phyloP scores from a whole-genome alignment of 2,113 vertebrate genomes.

The Petromus typicus region DNA sequence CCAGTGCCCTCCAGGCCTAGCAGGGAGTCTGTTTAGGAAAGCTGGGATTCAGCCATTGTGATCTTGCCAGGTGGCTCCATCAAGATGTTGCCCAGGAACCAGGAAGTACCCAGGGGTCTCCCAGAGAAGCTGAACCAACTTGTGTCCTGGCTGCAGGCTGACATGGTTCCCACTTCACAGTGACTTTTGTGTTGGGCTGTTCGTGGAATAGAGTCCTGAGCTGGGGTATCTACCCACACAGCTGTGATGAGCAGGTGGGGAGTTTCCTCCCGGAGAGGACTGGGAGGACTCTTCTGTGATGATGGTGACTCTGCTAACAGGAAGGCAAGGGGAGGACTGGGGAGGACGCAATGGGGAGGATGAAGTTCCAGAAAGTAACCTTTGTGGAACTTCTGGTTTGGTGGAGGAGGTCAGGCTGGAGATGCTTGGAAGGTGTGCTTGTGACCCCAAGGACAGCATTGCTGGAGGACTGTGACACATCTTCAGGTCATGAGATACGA shows the following conservation, averaged over 20 bases:
- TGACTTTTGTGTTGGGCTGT: neutral
- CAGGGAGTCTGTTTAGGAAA: neutral
- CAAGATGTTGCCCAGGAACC: neutral
- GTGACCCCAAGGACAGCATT: slow-evolving; percentile 23
- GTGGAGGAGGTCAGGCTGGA: neutral
- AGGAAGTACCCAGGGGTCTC: neutral
- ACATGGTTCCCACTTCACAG: neutral
- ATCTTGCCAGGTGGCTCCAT: neutral
- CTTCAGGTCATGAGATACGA: slow-evolving; percentile 23
- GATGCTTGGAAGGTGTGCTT: neutral
- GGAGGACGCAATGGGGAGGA: too few relatives aligned
- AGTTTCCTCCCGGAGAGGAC: neutral
- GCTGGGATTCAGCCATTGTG: neutral
- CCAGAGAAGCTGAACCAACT: neutral
- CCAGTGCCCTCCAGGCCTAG: neutral
- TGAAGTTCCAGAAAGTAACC: too few relatives aligned
- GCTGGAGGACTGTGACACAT: neutral
- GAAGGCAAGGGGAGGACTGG: too few relatives aligned
- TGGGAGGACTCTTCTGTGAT: neutral
- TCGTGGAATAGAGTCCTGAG: neutral
- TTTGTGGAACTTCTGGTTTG: neutral
- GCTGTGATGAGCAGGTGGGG: neutral
- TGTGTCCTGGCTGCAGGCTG: neutral
- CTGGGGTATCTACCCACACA: neutral
- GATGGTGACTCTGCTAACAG: neutral